These are phyloP conservation scores for Netta rufina DNA, from an alignment of 2,797 vertebrate species.

Conservation along the genomic window DNA sequence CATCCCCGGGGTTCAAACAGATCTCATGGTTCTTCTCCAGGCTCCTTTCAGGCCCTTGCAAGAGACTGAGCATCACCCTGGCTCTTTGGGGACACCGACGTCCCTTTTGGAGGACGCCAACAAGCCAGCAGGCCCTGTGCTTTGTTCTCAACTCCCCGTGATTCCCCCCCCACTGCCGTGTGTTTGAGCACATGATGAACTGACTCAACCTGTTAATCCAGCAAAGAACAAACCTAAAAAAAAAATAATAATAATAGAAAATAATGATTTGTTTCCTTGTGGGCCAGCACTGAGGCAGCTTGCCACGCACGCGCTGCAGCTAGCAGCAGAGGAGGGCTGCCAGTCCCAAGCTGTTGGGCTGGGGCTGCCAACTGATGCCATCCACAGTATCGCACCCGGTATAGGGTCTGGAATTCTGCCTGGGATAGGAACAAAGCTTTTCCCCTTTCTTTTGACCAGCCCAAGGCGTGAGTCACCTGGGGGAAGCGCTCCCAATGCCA, in stretches of 20 bases:
- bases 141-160: not conserved
- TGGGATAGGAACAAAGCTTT: not conserved
- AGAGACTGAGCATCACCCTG: not conserved
- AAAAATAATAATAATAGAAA: not conserved
- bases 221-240: not conserved
- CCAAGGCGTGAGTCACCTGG: not conserved
- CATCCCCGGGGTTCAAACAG: not conserved
- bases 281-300: not conserved
- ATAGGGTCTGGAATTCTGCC: not conserved
- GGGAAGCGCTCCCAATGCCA: not conserved
- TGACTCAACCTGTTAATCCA: constrained; percentile 25
- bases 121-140: not conserved
- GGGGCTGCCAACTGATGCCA: not conserved
- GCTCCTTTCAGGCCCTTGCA: not conserved
- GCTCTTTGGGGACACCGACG: not conserved
- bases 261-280: not conserved
- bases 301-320: not conserved
- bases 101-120: not conserved
- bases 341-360: not conserved
- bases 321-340: not conserved
- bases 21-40: not conserved
- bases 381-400: not conserved
- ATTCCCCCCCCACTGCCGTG: not conserved
- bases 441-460: not conserved
- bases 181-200: not conserved